Evolutionary conservation across 2,888 invertebrate genomes (phyloP).

Genomic region (Synergus itoensis): DNA sequence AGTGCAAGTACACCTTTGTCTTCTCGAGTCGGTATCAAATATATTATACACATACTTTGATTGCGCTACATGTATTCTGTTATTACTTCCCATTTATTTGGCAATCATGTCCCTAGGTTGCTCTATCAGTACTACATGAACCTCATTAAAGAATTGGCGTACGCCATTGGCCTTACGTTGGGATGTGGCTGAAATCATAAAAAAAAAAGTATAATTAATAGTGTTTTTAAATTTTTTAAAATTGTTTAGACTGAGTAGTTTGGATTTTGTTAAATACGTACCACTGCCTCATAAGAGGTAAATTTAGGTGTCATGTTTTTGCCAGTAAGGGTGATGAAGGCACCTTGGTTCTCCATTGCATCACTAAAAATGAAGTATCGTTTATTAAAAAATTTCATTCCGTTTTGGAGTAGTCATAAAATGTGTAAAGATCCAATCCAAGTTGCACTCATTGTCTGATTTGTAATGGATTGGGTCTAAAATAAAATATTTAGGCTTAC

Average conservation of each 20-base stretch:
- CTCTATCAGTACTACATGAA: conserved; percentile 82
- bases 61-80: conserved; percentile 69
- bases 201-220: conserved; percentile 55
- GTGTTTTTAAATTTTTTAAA: conserved; percentile 43
- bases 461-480: background rate
- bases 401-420: background rate
- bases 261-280: conserved; percentile 79
- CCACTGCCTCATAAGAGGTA: conserved; percentile 96
- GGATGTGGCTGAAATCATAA: conserved; percentile 92
- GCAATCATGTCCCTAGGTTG: conserved; percentile 62
- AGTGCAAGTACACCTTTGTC: conserved; percentile 62
- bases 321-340: conserved; percentile 97
- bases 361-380: conserved; percentile 83
- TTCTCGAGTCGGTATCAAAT: conserved; percentile 71
- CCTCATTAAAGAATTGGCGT: conserved; percentile 92
- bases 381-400: conserved; percentile 24
- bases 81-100: conserved; percentile 60
- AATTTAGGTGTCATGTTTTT: conserved; percentile 94
- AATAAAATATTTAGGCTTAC: conserved; percentile 79
- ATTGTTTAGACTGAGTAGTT: conserved; percentile 42
- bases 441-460: no score
- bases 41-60: conserved; percentile 72
- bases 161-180: conserved; percentile 98
- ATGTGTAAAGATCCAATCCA: no score
- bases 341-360: conserved; percentile 99